A percentile compares a stretch with the other conserved stretches of the same genome.
Conservation (phyloP, 2,797 vertebrate genomes). For the Anomalospiza imberbis region DNA sequence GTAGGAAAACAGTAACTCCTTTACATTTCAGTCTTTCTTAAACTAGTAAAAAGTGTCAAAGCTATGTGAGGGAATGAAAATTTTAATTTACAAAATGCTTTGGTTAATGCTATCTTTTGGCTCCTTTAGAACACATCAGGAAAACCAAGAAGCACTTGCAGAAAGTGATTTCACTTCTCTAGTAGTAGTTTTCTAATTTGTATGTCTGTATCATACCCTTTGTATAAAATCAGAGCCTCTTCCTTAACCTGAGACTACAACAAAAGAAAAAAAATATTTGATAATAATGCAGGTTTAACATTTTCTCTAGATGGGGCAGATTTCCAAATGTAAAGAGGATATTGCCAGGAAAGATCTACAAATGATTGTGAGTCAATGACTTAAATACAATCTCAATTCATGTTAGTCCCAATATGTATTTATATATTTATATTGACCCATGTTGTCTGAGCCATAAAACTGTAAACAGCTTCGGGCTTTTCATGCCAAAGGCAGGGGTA, state of each 20-base stretch:
- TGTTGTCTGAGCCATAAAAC: neutral
- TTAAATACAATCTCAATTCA: neutral
- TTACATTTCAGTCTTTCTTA: neutral
- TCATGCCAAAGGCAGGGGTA: constrained; percentile 16
- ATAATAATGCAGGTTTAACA: neutral
- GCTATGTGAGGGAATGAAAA: neutral
- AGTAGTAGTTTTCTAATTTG: neutral
- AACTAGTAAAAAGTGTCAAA: neutral
- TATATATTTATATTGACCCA: neutral
- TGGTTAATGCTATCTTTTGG: neutral
- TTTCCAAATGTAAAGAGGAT: neutral
- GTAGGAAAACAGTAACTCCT: neutral
- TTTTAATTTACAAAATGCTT: neutral
- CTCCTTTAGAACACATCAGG: neutral
- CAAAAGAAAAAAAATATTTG: constrained; percentile 16
- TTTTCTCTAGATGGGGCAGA: neutral
- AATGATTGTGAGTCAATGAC: neutral
- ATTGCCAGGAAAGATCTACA: constrained; percentile 21
- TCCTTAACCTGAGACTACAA: neutral
- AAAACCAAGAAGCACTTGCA: neutral
- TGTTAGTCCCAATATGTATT: neutral
- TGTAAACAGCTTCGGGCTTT: neutral
- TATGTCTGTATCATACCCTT: neutral
- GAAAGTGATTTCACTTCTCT: neutral
- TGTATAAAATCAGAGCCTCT: neutral